Conservation (phyloP, 2,113 vertebrate species). For the Phaetusa simplex region DNA sequence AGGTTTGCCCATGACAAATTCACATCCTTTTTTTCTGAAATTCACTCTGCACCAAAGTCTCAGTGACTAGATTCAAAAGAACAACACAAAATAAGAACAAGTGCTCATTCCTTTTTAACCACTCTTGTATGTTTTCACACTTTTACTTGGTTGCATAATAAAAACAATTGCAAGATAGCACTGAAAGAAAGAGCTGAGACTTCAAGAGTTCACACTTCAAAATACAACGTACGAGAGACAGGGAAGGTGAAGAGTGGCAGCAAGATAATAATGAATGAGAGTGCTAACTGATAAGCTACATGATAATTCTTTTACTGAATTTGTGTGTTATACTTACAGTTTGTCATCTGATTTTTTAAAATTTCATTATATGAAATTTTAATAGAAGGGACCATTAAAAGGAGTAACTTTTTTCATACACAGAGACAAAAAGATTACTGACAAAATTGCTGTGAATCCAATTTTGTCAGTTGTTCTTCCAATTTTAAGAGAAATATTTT, state of each 20-base stretch:
- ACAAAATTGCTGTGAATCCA: background rate
- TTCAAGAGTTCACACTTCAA: background rate
- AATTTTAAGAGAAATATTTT: background rate
- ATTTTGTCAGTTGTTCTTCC: background rate
- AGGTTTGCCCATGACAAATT: background rate
- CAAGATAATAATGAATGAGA: background rate
- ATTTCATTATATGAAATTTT: background rate
- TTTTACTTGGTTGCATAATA: background rate
- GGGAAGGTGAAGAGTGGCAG: background rate
- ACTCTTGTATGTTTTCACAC: background rate
- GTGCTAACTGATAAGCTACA: background rate
- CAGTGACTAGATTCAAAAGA: background rate
- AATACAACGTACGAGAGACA: background rate
- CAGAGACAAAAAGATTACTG: background rate
- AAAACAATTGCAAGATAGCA: background rate
- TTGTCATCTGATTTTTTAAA: background rate
- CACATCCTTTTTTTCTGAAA: background rate
- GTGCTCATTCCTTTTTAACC: background rate
- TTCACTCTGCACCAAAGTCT: background rate
- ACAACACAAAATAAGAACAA: background rate
- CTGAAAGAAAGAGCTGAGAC: background rate
- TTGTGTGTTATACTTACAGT: background rate
- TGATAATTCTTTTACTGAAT: background rate
- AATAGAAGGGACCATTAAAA: background rate
- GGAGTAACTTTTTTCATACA: background rate